Evolutionary conservation across 2,888 invertebrate species (phyloP).

Genomic region (Hypsopygia costalis): DNA sequence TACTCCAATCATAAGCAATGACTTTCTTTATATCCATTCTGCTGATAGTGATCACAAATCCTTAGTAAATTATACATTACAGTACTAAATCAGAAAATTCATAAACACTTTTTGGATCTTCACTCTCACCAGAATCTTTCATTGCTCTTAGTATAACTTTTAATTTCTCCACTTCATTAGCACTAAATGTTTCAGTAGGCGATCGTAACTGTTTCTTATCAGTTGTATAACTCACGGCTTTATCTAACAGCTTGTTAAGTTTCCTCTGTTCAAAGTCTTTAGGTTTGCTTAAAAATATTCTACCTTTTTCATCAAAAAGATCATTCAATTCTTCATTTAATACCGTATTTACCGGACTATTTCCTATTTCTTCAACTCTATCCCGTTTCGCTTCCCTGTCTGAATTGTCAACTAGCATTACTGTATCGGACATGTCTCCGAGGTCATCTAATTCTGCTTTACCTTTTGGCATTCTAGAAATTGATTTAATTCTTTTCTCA

Average conservation of each 20-base stretch:
- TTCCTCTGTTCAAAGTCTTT: conserved; percentile 6
- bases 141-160: conserved; percentile 3
- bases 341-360: too few relatives aligned
- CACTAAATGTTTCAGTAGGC: conserved; percentile 3
- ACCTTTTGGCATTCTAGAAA: too few relatives aligned
- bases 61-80: too few relatives aligned
- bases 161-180: conserved; percentile 4
- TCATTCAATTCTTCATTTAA: not conserved
- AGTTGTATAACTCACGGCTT: conserved; percentile 12
- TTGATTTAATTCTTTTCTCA: too few relatives aligned
- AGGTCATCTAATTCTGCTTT: too few relatives aligned
- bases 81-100: conserved; percentile 18
- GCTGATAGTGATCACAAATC: too few relatives aligned
- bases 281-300: conserved; percentile 11
- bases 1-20: too few relatives aligned
- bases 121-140: not conserved
- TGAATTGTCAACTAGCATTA: too few relatives aligned
- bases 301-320: conserved; percentile 14
- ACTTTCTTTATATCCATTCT: too few relatives aligned
- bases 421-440: too few relatives aligned
- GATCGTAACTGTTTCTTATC: not conserved
- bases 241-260: conserved; percentile 12
- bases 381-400: too few relatives aligned
- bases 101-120: conserved; percentile 7
- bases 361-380: too few relatives aligned